phyloP scores from a whole-genome alignment of 2,797 vertebrate genomes.

The Cyprinella venusta region DNA sequence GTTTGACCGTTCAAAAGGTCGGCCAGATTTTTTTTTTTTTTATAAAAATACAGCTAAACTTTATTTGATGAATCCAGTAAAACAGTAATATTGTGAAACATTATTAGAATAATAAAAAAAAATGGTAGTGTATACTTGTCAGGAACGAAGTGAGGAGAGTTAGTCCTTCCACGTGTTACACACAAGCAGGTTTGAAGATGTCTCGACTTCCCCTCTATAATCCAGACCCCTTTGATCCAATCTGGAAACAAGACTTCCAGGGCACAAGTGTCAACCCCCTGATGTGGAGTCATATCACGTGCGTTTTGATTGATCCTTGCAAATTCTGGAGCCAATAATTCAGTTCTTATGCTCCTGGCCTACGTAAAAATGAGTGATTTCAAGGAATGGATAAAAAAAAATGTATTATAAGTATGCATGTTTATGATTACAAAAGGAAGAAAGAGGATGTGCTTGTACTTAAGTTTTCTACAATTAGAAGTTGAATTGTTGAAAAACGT shows the following conservation, averaged over 20 bases:
- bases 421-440: background rate
- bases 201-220: constrained; percentile 48
- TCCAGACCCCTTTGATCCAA: constrained; percentile 57
- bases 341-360: background rate
- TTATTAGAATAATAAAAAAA: background rate
- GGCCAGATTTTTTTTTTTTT: background rate
- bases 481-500: background rate
- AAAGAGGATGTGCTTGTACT: background rate
- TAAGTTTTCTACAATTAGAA: constrained; percentile 51
- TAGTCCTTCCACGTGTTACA: constrained; percentile 44
- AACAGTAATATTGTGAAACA: too few relatives aligned
- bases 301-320: constrained; percentile 41
- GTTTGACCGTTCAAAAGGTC: background rate
- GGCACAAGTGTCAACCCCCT: constrained; percentile 49
- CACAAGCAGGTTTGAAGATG: constrained; percentile 44
- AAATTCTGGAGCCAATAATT: constrained; percentile 60
- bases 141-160: constrained; percentile 22
- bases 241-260: constrained; percentile 58
- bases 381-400: constrained; percentile 34
- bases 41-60: background rate
- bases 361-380: constrained; percentile 55
- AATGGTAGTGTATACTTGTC: background rate
- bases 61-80: too few relatives aligned
- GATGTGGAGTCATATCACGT: constrained; percentile 51
- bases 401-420: constrained; percentile 19